phyloP scores from a whole-genome alignment of 2,113 vertebrate genomes.

The Amazona guildingii region DNA sequence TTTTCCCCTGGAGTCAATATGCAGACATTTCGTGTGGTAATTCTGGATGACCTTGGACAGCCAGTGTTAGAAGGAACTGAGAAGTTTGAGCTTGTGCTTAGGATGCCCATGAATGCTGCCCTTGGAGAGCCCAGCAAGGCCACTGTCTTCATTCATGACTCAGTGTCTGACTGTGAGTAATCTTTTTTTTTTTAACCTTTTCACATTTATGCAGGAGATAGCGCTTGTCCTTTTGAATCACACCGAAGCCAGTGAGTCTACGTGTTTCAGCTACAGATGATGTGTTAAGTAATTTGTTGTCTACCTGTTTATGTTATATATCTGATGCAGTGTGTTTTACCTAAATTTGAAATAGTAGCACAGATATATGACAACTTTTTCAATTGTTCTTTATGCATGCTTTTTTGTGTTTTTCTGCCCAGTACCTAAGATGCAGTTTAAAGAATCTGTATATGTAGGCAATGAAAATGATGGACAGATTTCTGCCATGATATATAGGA shows the following conservation, averaged over 20 bases:
- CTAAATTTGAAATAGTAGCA: not conserved
- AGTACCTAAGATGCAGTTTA: slow-evolving; percentile 96
- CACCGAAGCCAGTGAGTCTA: not conserved
- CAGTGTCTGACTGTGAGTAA: slow-evolving; percentile 88
- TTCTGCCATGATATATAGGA: slow-evolving; percentile 81
- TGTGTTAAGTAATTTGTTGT: not conserved
- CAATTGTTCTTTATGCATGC: not conserved
- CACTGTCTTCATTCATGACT: slow-evolving; percentile 88
- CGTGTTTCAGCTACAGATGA: not conserved
- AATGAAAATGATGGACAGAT: slow-evolving; percentile 83
- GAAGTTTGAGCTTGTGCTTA: slow-evolving; percentile 88
- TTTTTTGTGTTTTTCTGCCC: not conserved
- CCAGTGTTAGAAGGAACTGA: slow-evolving; percentile 90
- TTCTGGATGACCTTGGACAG: slow-evolving; percentile 92
- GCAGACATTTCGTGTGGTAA: slow-evolving; percentile 84
- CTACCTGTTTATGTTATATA: not conserved
- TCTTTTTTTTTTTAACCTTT: not conserved
- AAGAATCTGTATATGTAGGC: slow-evolving; percentile 77
- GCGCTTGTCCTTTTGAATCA: not conserved
- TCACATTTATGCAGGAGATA: not conserved
- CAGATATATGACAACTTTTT: not conserved
- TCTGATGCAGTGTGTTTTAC: not conserved
- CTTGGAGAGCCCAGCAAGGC: slow-evolving; percentile 87
- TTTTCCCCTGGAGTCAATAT: slow-evolving; percentile 89
- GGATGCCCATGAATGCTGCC: slow-evolving; percentile 89